Evolutionary conservation across 2,797 vertebrate genomes (phyloP).

Genomic region (Urocyon cinereoargenteus): DNA sequence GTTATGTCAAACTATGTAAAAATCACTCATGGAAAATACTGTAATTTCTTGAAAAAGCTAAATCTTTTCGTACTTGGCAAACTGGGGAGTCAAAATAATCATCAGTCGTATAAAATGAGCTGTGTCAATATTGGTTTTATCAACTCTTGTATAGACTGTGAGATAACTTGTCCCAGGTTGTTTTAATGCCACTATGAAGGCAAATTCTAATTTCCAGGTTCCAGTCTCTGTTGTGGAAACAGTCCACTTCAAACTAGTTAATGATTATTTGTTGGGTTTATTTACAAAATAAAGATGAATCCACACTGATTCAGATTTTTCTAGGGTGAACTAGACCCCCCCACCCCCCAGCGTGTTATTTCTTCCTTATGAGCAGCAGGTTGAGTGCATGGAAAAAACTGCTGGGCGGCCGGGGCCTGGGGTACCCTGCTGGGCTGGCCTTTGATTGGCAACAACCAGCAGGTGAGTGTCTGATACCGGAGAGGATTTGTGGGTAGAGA

Average conservation of each 20-base stretch:
- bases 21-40: not conserved
- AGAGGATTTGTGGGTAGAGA: not conserved
- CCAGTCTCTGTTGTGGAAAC: not conserved
- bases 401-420: not conserved
- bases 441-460: not conserved
- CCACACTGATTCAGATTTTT: not conserved
- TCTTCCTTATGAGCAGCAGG: not conserved
- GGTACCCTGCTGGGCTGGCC: not conserved
- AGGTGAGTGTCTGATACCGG: not conserved
- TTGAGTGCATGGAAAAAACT: not conserved
- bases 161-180: not conserved
- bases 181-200: not conserved
- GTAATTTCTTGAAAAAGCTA: not conserved
- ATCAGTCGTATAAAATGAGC: not conserved
- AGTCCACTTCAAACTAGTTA: not conserved
- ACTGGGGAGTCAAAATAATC: not conserved
- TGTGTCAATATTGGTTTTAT: not conserved
- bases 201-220: not conserved
- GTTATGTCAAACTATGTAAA: not conserved
- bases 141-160: not conserved
- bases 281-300: not conserved
- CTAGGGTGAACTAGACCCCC: not conserved
- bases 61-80: not conserved
- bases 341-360: not conserved
- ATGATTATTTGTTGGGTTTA: not conserved